A percentile compares a stretch with the other conserved stretches of the same genome.
Conservation (phyloP, 2,797 vertebrate genomes). For the Sebastes glaucus region DNA sequence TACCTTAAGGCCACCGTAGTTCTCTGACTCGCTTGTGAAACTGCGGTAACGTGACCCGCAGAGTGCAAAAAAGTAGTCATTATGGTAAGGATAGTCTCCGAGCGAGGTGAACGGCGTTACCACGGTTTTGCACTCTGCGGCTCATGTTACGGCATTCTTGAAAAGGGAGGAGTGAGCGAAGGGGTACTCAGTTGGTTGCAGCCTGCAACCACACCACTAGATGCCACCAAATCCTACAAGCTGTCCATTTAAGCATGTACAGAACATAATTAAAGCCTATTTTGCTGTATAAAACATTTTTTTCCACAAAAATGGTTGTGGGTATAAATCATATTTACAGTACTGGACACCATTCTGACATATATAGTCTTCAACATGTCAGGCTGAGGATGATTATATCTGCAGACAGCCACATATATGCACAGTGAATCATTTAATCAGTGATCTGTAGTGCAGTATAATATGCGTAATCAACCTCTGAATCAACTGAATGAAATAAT, state of each 20-base stretch:
- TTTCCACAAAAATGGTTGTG: neutral
- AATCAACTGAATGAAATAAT: constrained; percentile 53
- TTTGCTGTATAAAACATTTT: neutral
- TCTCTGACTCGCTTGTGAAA: too few species aligned
- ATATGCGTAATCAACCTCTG: constrained; percentile 52
- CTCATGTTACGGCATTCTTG: too few species aligned
- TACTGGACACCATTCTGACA: neutral
- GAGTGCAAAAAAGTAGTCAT: too few species aligned
- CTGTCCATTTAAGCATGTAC: neutral
- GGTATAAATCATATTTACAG: neutral
- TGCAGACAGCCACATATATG: constrained; percentile 2
- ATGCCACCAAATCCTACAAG: too few species aligned
- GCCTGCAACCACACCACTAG: too few species aligned
- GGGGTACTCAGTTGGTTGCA: too few species aligned
- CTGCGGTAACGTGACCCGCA: too few species aligned
- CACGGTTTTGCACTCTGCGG: too few species aligned
- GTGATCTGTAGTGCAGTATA: constrained; percentile 6
- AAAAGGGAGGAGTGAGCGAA: too few species aligned
- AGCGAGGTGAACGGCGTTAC: too few species aligned
- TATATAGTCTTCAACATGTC: neutral
- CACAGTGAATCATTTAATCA: constrained; percentile 24
- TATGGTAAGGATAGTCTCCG: too few species aligned
- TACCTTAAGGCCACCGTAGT: too few species aligned
- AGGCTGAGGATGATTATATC: neutral
- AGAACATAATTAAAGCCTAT: neutral